Evolutionary conservation across 2,113 vertebrate genomes (phyloP), one percentile per base, ranked within the genome.

Genomic region (Pitta sordida): DNA sequence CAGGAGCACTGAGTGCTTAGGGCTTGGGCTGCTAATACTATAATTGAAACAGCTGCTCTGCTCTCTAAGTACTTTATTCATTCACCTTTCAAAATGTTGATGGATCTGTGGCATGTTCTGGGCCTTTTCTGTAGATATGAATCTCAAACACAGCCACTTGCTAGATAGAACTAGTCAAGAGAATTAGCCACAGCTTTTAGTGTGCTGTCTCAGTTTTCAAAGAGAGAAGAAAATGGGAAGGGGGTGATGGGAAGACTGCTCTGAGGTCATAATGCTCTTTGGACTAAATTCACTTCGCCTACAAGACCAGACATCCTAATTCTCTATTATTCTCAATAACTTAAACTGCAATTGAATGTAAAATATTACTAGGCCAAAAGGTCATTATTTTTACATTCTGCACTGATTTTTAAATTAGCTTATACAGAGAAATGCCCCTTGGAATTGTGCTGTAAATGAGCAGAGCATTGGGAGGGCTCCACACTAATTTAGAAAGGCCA

Each of bases 51-150:
- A 87, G 83, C 84, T 90, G 90, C 77, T 95, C 65, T 80, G 65
- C 55, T 95, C 68, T 62, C 70, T 20, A 43, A 95, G 60, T 81
- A 51, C 87, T 94, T 81, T 69, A 79, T 79, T 96, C 63, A 81
- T 96, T 90, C 95, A 82, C 91, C 92, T 94, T 85, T 7, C 2
- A 80, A 94, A 88, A 91, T 83, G 74, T 82, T 94, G 93, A 80
- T 83, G 93, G 64, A 90, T 79, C 86, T 87, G 68, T 88, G 67
- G 41, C 15, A 3, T 62, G 53, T 83, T 60, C n/a, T 44, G 5
- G 22, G 58, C 74, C 67, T 84, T 91, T 91, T 79, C 56, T 78
- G 27, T 77, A 83, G 63, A 90, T 85, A 22, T 39, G 71, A 67
- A 91, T 96, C 91, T 95, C 85, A 90, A 90, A 78, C 34, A 37